A percentile compares a stretch with the other conserved stretches of the same genome.
These are phyloP conservation scores for Philaethria dido DNA, from an alignment of 2,888 invertebrate genomes.

Conservation along the genomic window DNA sequence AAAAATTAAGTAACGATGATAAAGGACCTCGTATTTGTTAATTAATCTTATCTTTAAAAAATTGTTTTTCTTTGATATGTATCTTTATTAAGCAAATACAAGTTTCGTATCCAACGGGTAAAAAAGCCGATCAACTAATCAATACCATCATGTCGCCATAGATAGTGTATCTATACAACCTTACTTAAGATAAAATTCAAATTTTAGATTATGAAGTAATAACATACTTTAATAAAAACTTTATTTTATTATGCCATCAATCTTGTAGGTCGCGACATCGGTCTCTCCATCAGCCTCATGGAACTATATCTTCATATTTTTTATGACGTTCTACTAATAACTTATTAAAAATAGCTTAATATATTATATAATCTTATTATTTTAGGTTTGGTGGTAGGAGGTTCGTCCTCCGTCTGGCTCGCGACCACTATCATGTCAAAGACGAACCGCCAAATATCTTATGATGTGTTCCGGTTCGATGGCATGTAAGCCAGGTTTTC, in stretches of 20 bases:
- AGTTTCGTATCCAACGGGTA: conserved; percentile 31
- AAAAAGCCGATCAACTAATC: conserved; percentile 58
- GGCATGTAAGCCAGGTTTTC: no score
- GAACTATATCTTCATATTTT: conserved; percentile 32
- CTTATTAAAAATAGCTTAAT: conserved; percentile 4
- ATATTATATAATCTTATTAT: no score
- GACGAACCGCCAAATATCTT: no score
- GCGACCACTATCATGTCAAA: no score
- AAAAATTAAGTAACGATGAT: conserved; percentile 16
- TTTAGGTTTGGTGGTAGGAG: no score
- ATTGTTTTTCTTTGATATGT: conserved; percentile 27
- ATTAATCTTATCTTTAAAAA: conserved; percentile 35
- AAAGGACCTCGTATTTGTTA: conserved; percentile 24
- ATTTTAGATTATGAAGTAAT: conserved; percentile 78
- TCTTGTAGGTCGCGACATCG: conserved; percentile 66
- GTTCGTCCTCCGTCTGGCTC: no score
- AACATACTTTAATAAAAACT: conserved; percentile 65
- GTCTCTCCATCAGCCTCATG: conserved; percentile 45
- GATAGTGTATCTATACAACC: conserved; percentile 78
- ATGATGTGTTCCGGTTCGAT: no score
- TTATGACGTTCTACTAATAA: conserved; percentile 8
- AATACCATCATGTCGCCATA: conserved; percentile 69
- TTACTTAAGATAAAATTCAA: conserved; percentile 78
- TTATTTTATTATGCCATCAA: conserved; percentile 79
- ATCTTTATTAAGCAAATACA: conserved; percentile 40